phyloP scores from a whole-genome alignment of 2,113 vertebrate genomes.

The Mormoops blainvillei region DNA sequence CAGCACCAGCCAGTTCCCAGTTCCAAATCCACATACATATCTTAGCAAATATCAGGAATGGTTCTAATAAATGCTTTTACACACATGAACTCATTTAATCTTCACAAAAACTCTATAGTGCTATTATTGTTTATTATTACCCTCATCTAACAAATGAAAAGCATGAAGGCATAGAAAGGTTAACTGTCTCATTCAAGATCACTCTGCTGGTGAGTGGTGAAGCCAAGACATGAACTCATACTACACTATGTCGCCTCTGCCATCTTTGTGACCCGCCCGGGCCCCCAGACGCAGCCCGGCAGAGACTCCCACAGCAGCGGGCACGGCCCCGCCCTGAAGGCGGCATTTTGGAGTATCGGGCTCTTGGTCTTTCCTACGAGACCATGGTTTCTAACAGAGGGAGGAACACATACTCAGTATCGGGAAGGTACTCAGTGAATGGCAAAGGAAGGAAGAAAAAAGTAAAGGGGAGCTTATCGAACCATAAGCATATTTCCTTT shows the following conservation, averaged over 20 bases:
- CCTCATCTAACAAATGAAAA: slow-evolving; percentile 5
- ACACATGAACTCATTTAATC: background rate
- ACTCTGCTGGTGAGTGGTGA: background rate
- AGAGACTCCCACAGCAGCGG: background rate
- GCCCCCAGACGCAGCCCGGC: background rate
- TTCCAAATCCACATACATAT: background rate
- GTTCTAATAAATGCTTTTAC: background rate
- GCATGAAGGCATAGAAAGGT: background rate
- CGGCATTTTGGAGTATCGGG: background rate
- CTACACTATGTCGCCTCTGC: background rate
- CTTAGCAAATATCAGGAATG: background rate
- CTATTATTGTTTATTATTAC: background rate
- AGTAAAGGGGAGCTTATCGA: background rate
- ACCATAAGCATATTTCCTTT: background rate
- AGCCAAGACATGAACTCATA: background rate
- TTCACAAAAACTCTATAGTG: background rate
- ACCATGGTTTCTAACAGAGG: background rate
- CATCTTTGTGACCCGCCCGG: background rate
- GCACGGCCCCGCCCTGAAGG: background rate
- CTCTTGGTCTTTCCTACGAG: background rate
- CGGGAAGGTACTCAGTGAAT: background rate
- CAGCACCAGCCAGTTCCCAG: background rate
- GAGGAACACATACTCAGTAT: background rate
- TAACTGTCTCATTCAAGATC: background rate
- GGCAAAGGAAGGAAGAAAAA: background rate